Base-by-base conservation (phyloP, 64 coral and sea anemone species). In the Catalaphyllia jardinei region DNA sequence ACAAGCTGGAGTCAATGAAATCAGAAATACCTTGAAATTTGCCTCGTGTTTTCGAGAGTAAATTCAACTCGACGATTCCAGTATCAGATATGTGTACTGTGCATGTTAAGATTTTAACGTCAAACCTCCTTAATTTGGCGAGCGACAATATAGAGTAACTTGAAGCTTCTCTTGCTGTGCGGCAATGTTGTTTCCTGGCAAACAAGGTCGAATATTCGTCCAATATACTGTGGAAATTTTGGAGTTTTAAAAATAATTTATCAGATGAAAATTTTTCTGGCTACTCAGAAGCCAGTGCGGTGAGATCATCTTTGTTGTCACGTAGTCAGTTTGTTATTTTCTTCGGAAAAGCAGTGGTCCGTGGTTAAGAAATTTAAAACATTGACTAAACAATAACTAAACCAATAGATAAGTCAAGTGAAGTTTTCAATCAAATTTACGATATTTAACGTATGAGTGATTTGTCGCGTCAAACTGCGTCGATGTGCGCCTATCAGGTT, bases 381-480 rank as follows among this genome's bases (percentile, higher is more conserved):
- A 8, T 67, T 24, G 18, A 67, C 6, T 22, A 67, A 67, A 67
- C 63, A 69, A 11, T 11, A 29, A 69, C 22, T 69, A 0, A 7
- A 69, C 25, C 4, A 69, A 69, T n/a, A 24, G 22, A 69, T n/a
- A 28, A 12, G 19, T 51, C 35, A 51, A 42, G 65, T 85, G 38
- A n/a, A 50, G 63, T 29, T 51, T 85, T 85, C 42, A 38, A 85
- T 51, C 33, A 71, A 10, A 27, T 5, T 16, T n/a, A 15, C 18
- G 60, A 85, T 85, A 85, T 85, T 85, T 29, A 39, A 85, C 28
- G 46, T 64, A 17, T 42, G 33, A 49, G 63, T 27, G 38, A 71
- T 69, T 31, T 51, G 81, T 85, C 81, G 81, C 81, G 81, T 85
- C 81, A 85, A 71, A 85, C 33, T 85, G 42, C 62, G 20, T 64